Conservation (phyloP, 2,113 vertebrate genomes). For the Beaufortia kweichowensis region DNA sequence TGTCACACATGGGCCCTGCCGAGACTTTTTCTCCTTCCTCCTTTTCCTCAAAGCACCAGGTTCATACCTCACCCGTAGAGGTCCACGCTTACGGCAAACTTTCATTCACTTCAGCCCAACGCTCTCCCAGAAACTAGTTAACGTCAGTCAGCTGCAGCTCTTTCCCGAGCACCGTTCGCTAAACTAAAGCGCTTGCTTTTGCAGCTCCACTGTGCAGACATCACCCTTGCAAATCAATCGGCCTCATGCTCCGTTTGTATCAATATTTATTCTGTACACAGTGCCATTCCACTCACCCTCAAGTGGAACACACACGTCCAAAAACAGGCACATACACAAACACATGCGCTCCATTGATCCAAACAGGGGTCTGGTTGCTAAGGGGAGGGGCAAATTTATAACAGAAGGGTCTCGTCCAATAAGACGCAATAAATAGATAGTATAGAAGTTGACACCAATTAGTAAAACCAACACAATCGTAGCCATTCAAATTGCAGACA, state of each 20-base stretch:
- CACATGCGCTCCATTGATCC: conserved; percentile 64
- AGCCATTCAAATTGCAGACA: conserved; percentile 33
- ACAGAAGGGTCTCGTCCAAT: conserved; percentile 58
- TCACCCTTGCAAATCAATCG: conserved; percentile 67
- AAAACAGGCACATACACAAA: conserved; percentile 51
- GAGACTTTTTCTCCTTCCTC: conserved; percentile 58
- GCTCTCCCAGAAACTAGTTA: not conserved
- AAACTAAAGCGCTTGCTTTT: conserved; percentile 6
- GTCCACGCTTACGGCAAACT: conserved; percentile 37
- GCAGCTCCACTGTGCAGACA: conserved; percentile 16
- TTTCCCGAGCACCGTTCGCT: not conserved
- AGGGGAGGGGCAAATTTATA: conserved; percentile 60
- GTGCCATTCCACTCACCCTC: conserved; percentile 55
- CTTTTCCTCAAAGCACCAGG: conserved; percentile 62
- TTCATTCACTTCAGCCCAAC: conserved; percentile 46
- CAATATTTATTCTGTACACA: conserved; percentile 78
- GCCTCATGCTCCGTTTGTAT: conserved; percentile 71
- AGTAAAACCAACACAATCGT: not conserved
- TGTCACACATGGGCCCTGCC: conserved; percentile 71
- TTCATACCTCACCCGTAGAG: conserved; percentile 60
- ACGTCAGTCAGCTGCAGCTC: not conserved
- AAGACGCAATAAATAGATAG: conserved; percentile 46
- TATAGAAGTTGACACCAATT: not conserved
- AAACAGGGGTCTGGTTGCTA: conserved; percentile 61
- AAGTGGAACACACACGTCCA: conserved; percentile 53